Conservation (phyloP, 37 sponge, comb jelly and placozoan genomes). For the Eunapius fragilis region DNA sequence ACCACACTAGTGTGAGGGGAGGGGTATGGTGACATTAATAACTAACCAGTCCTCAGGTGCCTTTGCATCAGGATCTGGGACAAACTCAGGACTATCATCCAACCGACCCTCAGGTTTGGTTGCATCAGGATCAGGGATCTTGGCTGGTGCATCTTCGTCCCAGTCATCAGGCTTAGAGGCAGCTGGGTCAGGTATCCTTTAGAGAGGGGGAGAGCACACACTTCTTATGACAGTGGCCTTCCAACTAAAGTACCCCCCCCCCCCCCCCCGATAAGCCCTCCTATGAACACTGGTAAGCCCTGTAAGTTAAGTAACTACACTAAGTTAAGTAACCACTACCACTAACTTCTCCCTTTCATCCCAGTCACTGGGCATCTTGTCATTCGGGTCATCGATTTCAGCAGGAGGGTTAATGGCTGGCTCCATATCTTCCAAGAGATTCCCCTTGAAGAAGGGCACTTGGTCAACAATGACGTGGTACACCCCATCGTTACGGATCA, state of each 20-base stretch:
- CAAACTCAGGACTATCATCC: slow-evolving; percentile 87
- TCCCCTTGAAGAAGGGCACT: slow-evolving; percentile 65
- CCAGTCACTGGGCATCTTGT: slow-evolving; percentile 95
- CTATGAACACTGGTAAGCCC: too few relatives aligned
- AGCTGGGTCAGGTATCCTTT: slow-evolving; percentile 93
- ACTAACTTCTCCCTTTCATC: slow-evolving; percentile 94
- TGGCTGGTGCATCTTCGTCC: slow-evolving; percentile 97
- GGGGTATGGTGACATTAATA: background rate
- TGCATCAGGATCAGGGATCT: slow-evolving; percentile 92
- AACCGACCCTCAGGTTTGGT: slow-evolving; percentile 94
- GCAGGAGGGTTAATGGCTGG: slow-evolving; percentile 88
- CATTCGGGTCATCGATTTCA: slow-evolving; percentile 97
- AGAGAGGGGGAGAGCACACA: slow-evolving; percentile 4
- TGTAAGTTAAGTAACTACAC: background rate
- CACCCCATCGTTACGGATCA: slow-evolving; percentile 65
- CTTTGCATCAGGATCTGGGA: slow-evolving; percentile 94
- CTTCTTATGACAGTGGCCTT: too few relatives aligned
- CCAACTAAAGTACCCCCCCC: too few relatives aligned
- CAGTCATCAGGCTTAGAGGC: slow-evolving; percentile 97
- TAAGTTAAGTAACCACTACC: background rate
- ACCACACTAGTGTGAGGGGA: background rate
- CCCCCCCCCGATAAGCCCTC: too few relatives aligned
- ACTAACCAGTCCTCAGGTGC: slow-evolving; percentile 94
- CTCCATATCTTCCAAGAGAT: slow-evolving; percentile 77
- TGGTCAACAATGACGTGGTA: slow-evolving; percentile 82